Base-by-base conservation (phyloP, 2,888 invertebrate species). In the Willowsia nigromaculata region DNA sequence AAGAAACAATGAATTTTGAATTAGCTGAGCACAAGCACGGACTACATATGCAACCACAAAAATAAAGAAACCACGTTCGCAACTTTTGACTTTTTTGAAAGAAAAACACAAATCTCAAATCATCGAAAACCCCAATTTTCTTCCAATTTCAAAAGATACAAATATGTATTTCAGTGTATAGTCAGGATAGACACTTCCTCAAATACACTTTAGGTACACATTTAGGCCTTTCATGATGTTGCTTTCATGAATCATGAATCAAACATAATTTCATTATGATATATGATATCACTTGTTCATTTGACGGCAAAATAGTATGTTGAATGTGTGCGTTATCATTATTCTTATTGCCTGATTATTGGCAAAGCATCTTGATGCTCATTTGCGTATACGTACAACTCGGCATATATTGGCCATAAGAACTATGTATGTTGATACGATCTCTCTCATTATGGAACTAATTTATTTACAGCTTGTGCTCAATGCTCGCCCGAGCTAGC, bases 381-480 rank as follows among this genome's bases (percentile, higher is more conserved):
- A 50, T 76, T n/a, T n/a, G n/a, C n/a, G n/a, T n/a, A n/a, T n/a
- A n/a, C n/a, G n/a, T n/a, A n/a, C n/a, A n/a, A n/a, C n/a, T n/a
- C n/a, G n/a, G n/a, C n/a, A n/a, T n/a, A n/a, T n/a, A n/a, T n/a
- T n/a, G n/a, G n/a, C n/a, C n/a, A n/a, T n/a, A n/a, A n/a, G n/a
- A n/a, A n/a, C n/a, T n/a, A n/a, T n/a, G 18, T n/a, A 43, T 76
- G 50, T 76, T 50, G 76, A 76, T 76, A 47, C 50, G 76, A 76
- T 76, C 76, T 76, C 76, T 76, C 76, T 76, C 76, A 76, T 76
- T 76, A 50, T 22, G 50, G 76, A 76, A 40, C 81, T 81, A 81
- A 81, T 81, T 81, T 81, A 81, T 81, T 81, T 81, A 59, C 59
- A 81, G 43, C 81, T 81, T 81, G 81, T 81, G 59, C 59, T 59